Base-by-base conservation (phyloP, 2,113 vertebrate genomes). In the Brachyhypopomus gauderio region DNA sequence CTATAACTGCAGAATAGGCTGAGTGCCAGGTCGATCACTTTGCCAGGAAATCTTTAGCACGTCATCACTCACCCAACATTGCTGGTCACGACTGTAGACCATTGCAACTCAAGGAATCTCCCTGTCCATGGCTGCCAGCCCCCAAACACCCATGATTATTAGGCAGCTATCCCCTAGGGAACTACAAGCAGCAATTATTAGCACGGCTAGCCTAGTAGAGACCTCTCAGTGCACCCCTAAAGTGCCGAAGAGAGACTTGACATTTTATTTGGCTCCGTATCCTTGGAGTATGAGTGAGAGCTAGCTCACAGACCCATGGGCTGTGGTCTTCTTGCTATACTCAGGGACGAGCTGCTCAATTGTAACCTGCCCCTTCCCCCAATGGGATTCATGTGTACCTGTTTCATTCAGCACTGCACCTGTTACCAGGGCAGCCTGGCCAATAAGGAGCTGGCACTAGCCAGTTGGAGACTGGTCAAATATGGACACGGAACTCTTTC, bases 1-100 rank as follows among this genome's bases (percentile, higher is more conserved):
- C 45, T 52, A 52, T 52, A 52, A 76, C 20, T 79, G 58, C 80
- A 87, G 81, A 89, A 87, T 84, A 83, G 34, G 56, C 81, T 64
- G 52, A 36, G 66, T 81, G 74, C 77, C 79, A 82, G 85, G 82
- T 90, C 58, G 77, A 89, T 91, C 85, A 85, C 81, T 85, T 85
- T 89, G 87, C 90, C 86, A 87, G 84, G 80, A 87, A 90, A 85
- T 87, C 81, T 87, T 87, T 86, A 82, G 78, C 81, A 36, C 82
- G 85, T 90, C 90, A 91, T 92, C 88, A 85, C 77, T 90, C 90
- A 85, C 60, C 67, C 63, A 71, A 66, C 48, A 69, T 79, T 78
- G 69, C 73, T 79, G 62, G 83, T 83, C 78, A 77, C 64, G 79
- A 76, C 80, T 83, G 84, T 72, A 84, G 79, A 77, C 84, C 88